Conservation (phyloP, 2,888 invertebrate species). For the Chrysotoxum bicinctum region DNA sequence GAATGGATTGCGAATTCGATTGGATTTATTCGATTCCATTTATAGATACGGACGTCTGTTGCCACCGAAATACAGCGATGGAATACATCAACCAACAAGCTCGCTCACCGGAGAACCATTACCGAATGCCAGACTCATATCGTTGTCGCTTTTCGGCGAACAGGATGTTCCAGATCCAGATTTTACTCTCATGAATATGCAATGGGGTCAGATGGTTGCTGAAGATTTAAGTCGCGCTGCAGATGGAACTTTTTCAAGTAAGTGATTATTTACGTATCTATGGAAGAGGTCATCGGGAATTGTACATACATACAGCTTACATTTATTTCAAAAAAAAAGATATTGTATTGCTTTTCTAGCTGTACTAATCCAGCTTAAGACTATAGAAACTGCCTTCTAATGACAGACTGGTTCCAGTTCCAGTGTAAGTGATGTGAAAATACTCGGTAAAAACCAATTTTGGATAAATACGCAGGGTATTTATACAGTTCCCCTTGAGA, state of each 20-base stretch:
- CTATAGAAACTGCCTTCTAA: no score
- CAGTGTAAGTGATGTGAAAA: no score
- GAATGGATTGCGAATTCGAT: background rate
- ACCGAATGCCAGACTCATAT: conserved; percentile 87
- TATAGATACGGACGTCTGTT: conserved; percentile 81
- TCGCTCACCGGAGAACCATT: conserved; percentile 86
- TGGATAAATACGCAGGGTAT: no score
- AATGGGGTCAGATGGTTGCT: conserved; percentile 85
- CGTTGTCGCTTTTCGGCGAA: conserved; percentile 88
- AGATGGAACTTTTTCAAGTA: conserved; percentile 87
- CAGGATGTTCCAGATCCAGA: conserved; percentile 86
- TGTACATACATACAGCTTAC: no score
- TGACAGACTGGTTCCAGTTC: no score
- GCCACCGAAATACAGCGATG: conserved; percentile 82
- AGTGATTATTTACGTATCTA: no score
- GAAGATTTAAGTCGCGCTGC: conserved; percentile 84
- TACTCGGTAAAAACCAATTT: no score
- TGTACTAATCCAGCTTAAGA: no score
- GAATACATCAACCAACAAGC: conserved; percentile 84
- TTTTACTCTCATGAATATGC: conserved; percentile 88
- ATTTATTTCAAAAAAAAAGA: no score
- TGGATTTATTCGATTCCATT: background rate
- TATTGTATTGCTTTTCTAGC: no score
- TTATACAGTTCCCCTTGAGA: no score
- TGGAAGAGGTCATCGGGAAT: no score